Conservation (phyloP, 2,888 invertebrate genomes). For the Ceratothoa steindachneri region DNA sequence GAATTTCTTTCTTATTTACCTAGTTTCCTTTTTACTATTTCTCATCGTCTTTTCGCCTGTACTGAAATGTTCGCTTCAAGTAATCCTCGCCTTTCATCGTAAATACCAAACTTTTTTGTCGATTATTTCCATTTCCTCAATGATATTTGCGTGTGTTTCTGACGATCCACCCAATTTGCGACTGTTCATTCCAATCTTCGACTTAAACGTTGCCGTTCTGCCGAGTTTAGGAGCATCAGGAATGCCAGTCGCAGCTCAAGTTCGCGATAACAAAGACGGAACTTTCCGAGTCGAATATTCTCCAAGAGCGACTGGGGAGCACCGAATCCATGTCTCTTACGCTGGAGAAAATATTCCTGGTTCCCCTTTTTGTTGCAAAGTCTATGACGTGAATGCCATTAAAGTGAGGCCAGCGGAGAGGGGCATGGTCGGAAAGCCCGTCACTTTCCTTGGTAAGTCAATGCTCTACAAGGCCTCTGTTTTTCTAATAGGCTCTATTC, state of each 20-base stretch:
- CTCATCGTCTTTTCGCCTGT: no score
- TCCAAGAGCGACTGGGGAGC: constrained; percentile 85
- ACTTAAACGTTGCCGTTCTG: constrained; percentile 49
- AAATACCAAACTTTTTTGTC: no score
- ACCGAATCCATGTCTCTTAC: constrained; percentile 80
- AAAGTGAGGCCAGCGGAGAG: constrained; percentile 85
- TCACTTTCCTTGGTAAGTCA: constrained; percentile 81
- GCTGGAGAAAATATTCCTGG: constrained; percentile 72
- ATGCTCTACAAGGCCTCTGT: no score
- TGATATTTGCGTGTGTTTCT: no score
- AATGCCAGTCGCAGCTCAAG: constrained; percentile 82
- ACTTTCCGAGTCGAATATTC: constrained; percentile 86
- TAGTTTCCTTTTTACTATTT: no score
- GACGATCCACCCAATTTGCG: not conserved
- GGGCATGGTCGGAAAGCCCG: constrained; percentile 82
- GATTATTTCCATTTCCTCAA: no score
- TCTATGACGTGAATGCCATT: constrained; percentile 89
- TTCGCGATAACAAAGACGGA: constrained; percentile 74
- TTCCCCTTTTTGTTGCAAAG: constrained; percentile 90
- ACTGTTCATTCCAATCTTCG: not conserved
- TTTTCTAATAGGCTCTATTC: not conserved
- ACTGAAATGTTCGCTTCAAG: no score
- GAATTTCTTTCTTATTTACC: no score
- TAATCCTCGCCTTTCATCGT: no score
- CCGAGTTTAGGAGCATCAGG: constrained; percentile 78